These are phyloP conservation scores for Chiloscyllium punctatum DNA, from an alignment of 2,797 vertebrate genomes.

Conservation along the genomic window DNA sequence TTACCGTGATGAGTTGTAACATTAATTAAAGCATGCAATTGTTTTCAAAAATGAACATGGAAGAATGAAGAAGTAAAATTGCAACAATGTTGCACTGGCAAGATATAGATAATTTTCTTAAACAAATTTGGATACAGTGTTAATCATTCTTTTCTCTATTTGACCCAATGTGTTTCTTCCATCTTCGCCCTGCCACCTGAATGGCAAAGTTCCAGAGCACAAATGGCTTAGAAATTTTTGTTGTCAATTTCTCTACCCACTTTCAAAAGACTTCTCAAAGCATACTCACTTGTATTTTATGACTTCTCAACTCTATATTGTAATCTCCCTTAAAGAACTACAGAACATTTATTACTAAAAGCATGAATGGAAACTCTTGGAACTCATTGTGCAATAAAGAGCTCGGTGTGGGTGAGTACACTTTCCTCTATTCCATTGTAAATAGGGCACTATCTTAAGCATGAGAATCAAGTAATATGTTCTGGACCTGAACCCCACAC, in stretches of 20 bases:
- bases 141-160: neutral
- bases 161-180: neutral
- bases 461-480: neutral
- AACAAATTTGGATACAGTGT: neutral
- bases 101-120: neutral
- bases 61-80: neutral
- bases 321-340: neutral
- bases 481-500: neutral
- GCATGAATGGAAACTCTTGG: neutral
- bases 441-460: neutral
- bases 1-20: neutral
- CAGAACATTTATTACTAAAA: neutral
- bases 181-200: neutral
- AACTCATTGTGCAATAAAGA: neutral
- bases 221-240: too few species aligned
- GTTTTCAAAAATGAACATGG: neutral
- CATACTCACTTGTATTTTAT: neutral
- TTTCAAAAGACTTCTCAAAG: neutral
- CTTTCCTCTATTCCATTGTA: neutral
- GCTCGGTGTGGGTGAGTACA: neutral
- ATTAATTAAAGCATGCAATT: neutral
- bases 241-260: neutral
- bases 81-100: neutral
- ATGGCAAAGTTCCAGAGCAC: too few species aligned
- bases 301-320: neutral